Evolutionary conservation across 2,797 vertebrate species (phyloP), one percentile per base, ranked within the genome.

Genomic region (Monodelphis domestica): DNA sequence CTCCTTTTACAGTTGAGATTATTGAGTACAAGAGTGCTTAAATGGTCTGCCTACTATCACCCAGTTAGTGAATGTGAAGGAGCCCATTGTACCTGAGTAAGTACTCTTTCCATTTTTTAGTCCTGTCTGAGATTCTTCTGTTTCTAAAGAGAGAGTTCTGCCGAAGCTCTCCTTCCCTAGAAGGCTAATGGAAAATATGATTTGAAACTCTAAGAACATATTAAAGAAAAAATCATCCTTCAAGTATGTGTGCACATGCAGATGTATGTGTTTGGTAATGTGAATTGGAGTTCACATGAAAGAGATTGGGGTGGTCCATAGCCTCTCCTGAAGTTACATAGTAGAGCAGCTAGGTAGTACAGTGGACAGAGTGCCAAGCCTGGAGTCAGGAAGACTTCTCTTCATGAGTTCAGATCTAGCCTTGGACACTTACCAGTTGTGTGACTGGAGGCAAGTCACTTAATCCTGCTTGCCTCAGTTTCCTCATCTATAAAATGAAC

Each of bases 1-100:
- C 29, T 70, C n/a, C 87, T 92, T 90, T 94, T 78, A 89, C 0
- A 53, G 53, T 55, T 91, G 54, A 92, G 28, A 30, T 93, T 63
- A 4, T 30, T 30, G 57, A 89, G 4, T 50, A 11, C n/a, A 14
- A 88, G 5, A 88, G 33, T 93, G 21, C 15, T 56, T 29, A 95
- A 94, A 87, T 54, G 21, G 2, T 56, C 55, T 56, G 55, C 7
- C 0, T 95, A 59, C 91, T 15, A 29, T 57, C 91, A 50, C 12
- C 89, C 54, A 92, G 24, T 70, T 63, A 63, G 63, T 15, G 33
- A 15, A 63, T 63, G n/a, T n/a, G 30, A 63, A 63, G 57, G 57
- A n/a, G 11, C 57, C 12, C 14, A 4, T n/a, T 63, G 30, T 63
- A 59, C 4, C 30, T 33, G 57, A 59, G 30, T 59, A 30, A 28